Evolutionary conservation across 2,888 invertebrate genomes (phyloP), one percentile per base, ranked within the genome.

Genomic region (Orthosia incerta): DNA sequence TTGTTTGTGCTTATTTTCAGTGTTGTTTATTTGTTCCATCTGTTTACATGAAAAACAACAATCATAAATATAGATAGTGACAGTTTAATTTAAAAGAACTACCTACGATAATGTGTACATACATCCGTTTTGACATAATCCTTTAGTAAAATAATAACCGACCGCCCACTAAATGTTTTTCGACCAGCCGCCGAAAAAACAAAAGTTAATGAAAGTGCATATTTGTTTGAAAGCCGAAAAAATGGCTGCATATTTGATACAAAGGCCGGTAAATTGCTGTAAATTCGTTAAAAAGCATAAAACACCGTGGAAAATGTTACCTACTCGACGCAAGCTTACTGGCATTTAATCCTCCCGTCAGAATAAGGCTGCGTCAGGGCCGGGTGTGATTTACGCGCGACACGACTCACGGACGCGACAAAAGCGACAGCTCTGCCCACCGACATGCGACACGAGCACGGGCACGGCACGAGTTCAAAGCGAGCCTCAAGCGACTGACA

Each of bases 311-410:
- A 84, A 81, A 81, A 84, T 80, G 71, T 81, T 80, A 59, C 74
- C 69, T 83, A 81, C 61, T 84, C 74, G 71, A 13, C 79, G 75
- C 56, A 50, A 56, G 71, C 61, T 64, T 68, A 56, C 46, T 53
- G 56, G 67, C 78, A 76, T 87, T 87, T 85, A 87, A 87, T 85
- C 82, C 74, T 23, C 55, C 46, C 67, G 74, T 83, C 83, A 77
- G 73, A 80, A 77, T 87, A 83, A 76, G 76, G 79, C 83, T 73
- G 61, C 74, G 83, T 85, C 83, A 76, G 76, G 66, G 77, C 74
- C 56, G 74, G 64, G 69, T 79, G 85, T 87, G 87, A 86, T 87
- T 80, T 86, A 86, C 80, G 70, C 59, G 60, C 73, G 80, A 65
- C 76, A 51, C 70, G 61, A 77, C 16, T 46, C 26, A 16, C 26